Base-by-base conservation (phyloP, 2,113 vertebrate species). In the Glaucomys volans region DNA sequence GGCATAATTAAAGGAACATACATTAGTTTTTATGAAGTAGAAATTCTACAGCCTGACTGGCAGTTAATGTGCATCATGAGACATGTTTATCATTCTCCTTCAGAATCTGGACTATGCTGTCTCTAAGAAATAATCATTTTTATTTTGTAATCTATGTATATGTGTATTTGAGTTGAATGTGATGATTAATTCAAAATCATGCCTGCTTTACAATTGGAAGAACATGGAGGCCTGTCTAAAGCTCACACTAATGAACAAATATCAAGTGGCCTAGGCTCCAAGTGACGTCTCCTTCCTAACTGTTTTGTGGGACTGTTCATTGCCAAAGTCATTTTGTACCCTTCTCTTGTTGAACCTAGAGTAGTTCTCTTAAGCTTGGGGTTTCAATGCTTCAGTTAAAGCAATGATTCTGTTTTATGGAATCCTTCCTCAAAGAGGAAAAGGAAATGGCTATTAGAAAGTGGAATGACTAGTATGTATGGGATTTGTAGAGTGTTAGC, bases 81-180 rank as follows among this genome's bases (percentile, higher is more conserved):
- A 76, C 4, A 42, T 66, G 32, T 4, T 81, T 75, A 50, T 88
- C 22, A 62, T 93, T 90, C 74, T 69, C 8, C 42, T 89, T 83
- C 10, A 20, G 44, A 44, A 64, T 52, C 13, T 85, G 32, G 32
- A 79, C 4, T 80, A 20, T 96, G 37, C n/a, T 86, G 8, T 88
- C 24, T 64, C 74, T 92, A 28, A 95, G 37, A 20, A 75, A 81
- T 40, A 85, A 64, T 50, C 32, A 67, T 30, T 93, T 37, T 96
- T 50, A 24, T 5, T 79, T 80, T 17, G 18, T 67, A 12, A 79
- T 85, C 47, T 44, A 2, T 47, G 4, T 44, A 7, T 67, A 10
- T 13, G 17, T 84, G 26, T 30, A 1, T 47, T 64, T 74, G 16
- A 91, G 37, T 22, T 67, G 26, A 22, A 5, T 67, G 10, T 82